Evolutionary conservation across 1,140 invertebrate species (phyloP), one percentile per base, ranked within the genome.

Genomic region (Sinonovacula constricta): DNA sequence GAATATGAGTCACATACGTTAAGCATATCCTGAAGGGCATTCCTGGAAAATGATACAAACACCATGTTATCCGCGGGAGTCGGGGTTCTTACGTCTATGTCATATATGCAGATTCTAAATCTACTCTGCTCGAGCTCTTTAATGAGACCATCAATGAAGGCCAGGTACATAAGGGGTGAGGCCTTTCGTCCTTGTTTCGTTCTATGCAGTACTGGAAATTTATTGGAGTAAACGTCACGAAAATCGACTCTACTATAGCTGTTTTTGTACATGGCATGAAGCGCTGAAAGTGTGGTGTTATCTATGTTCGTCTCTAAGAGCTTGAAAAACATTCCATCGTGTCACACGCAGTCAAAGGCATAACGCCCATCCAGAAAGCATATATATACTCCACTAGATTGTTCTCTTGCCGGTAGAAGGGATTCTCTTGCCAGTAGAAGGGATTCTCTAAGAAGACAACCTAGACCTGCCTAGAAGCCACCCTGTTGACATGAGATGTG

Each of bases 1-100:
- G 51, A 59, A 62, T 72, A 72, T 2, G 39, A 24, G 22, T 62
- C 4, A 39, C 69, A 72, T 39, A 72, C 62, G 14, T 24, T 3
- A 4, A 75, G 24, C 71, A 65, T 75, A 15, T 3, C 26, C 4
- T 66, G 14, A 2, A 66, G 22, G 12, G 39, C 71, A n/a, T 18
- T 15, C 18, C 28, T 66, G 28, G 71, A 75, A 54, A 36, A 57
- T 28, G 60, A 62, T 5, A 75, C 34, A 10, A 65, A 34, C 31
- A 65, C 18, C 71, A 74, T 74, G 24, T 74, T 57, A n/a, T 63
- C 70, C 28, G 70, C 70, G 28, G 63, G 39, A 33, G 45, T 63
- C 26, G 68, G 68, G 22, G n/a, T 26, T 39, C 28, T 53, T 24
- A 74, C 14, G 12, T 39, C 56, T 24, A 39, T 53, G 26, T 51